Conservation (phyloP, 2,888 invertebrate species). For the Lasioglossum pauxillum region DNA sequence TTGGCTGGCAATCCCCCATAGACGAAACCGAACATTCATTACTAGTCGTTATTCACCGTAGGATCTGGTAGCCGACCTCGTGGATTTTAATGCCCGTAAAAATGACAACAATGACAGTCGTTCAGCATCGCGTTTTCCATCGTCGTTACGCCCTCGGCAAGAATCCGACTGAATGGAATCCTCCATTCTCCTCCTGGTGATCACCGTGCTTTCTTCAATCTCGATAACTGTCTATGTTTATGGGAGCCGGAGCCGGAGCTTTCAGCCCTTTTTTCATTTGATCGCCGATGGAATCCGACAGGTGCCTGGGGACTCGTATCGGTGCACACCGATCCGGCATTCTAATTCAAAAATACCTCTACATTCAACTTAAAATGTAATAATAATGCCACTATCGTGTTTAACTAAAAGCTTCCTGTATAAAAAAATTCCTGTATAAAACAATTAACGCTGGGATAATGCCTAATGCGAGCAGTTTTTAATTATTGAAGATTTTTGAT, state of each 20-base stretch:
- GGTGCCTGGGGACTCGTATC: background rate
- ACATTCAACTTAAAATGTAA: background rate
- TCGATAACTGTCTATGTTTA: slow-evolving; percentile 75
- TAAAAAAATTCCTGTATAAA: no score
- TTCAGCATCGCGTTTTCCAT: slow-evolving; percentile 71
- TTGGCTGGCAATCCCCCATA: background rate
- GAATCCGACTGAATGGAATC: slow-evolving; percentile 75
- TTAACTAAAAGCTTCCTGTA: background rate
- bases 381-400: background rate
- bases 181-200: slow-evolving; percentile 76
- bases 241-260: slow-evolving; percentile 31
- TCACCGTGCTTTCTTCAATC: slow-evolving; percentile 75
- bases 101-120: slow-evolving; percentile 79
- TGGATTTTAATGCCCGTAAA: slow-evolving; percentile 67
- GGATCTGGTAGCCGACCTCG: slow-evolving; percentile 39
- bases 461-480: background rate
- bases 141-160: slow-evolving; percentile 72
- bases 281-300: slow-evolving; percentile 39
- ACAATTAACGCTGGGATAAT: background rate
- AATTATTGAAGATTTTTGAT: background rate
- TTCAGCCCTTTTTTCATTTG: slow-evolving; percentile 34
- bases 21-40: slow-evolving; percentile 36
- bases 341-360: background rate
- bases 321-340: background rate
- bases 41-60: slow-evolving; percentile 41